Conservation (phyloP, 2,797 vertebrate genomes). For the Cyclura pinguis region DNA sequence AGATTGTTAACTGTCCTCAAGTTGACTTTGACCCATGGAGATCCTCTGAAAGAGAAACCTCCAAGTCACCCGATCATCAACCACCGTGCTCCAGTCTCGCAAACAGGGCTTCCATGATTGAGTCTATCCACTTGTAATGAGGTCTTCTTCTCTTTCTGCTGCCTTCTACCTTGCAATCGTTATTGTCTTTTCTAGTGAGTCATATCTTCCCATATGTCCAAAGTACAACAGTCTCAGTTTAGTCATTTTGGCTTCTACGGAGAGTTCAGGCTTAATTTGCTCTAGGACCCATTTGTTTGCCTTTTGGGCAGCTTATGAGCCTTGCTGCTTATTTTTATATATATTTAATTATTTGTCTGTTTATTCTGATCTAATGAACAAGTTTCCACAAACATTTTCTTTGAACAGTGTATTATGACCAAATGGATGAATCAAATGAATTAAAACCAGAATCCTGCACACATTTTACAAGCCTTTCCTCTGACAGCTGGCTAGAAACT, state of each 20-base stretch:
- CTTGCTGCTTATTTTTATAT: not conserved
- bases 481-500: conserved; percentile 23
- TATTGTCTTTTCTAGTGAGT: no score
- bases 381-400: not conserved
- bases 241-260: no score
- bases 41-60: no score
- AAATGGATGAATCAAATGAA: conserved; percentile 48
- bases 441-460: conserved; percentile 34
- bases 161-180: no score
- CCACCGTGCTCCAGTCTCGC: no score
- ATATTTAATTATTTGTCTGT: not conserved
- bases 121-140: not conserved
- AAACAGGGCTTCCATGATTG: no score
- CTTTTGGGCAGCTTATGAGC: not conserved
- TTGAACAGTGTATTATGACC: conserved; percentile 16
- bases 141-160: not conserved
- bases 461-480: conserved; percentile 43
- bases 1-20: no score
- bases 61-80: no score
- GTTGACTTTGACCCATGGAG: no score
- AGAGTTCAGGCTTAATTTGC: not conserved
- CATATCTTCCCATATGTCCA: no score
- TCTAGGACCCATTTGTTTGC: not conserved
- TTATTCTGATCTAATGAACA: not conserved
- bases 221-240: no score